Evolutionary conservation across 2,113 vertebrate species (phyloP).

Genomic region (Protomyctophum bolini): DNA sequence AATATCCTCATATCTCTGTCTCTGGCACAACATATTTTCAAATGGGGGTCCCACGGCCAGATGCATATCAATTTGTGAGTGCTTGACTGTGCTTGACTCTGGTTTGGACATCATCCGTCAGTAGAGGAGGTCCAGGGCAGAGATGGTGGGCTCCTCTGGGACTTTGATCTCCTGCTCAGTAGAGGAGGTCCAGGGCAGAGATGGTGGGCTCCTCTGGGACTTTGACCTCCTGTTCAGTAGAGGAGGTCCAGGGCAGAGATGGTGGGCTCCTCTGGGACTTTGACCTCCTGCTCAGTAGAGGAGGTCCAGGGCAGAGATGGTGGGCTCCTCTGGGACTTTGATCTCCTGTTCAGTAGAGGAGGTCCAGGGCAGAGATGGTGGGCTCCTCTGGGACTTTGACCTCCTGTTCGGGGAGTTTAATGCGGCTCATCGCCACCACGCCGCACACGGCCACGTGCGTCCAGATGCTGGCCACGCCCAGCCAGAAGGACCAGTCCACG

Average conservation of each 20-base stretch:
- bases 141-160: conserved; percentile 87
- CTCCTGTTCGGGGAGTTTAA: conserved; percentile 88
- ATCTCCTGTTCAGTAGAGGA: conserved; percentile 90
- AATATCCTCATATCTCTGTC: too few species aligned
- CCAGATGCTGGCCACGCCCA: conserved; percentile 87
- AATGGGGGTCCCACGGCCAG: too few species aligned
- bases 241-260: conserved; percentile 90
- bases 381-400: conserved; percentile 89
- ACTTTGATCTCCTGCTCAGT: conserved; percentile 89
- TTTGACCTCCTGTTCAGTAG: conserved; percentile 91
- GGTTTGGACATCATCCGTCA: conserved; percentile 48
- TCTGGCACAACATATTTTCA: too few species aligned
- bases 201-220: conserved; percentile 87
- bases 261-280: conserved; percentile 88
- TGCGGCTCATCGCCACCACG: conserved; percentile 85
- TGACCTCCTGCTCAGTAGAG: conserved; percentile 92
- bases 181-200: conserved; percentile 90
- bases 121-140: conserved; percentile 91
- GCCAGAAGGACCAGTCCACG: conserved; percentile 91
- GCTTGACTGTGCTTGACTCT: not conserved
- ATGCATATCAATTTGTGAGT: too few species aligned
- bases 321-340: conserved; percentile 89
- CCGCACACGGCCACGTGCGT: conserved; percentile 86
- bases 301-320: conserved; percentile 88
- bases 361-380: conserved; percentile 87